phyloP scores from a whole-genome alignment of 1,140 invertebrate genomes.

The Bombus breviceps region DNA sequence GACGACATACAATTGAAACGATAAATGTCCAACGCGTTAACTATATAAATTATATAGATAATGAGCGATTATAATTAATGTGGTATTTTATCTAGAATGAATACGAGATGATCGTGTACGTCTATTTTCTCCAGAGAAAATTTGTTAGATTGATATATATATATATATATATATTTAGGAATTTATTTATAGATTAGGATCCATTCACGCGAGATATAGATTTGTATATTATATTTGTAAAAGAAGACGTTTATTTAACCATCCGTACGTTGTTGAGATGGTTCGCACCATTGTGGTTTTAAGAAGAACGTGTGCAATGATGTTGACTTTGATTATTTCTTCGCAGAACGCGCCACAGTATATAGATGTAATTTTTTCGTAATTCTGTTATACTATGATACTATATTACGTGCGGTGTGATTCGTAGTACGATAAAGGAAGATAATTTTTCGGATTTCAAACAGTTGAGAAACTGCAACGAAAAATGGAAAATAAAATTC shows the following conservation, averaged over 20 bases:
- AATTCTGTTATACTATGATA: not conserved
- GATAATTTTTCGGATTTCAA: not conserved
- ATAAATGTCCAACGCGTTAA: not conserved
- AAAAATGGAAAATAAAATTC: too few relatives aligned
- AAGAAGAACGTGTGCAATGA: conserved; percentile 17
- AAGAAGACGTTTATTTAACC: not conserved
- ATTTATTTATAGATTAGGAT: not conserved
- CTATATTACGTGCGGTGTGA: not conserved
- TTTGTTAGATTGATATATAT: not conserved
- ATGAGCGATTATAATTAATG: not conserved
- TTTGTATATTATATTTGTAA: conserved; percentile 36
- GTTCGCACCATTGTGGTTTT: not conserved
- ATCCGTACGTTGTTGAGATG: not conserved
- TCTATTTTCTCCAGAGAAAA: not conserved
- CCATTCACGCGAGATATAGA: conserved; percentile 7
- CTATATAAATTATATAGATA: not conserved
- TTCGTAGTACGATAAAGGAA: not conserved
- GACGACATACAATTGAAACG: conserved; percentile 3
- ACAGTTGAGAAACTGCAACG: too few relatives aligned
- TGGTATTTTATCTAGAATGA: conserved; percentile 8
- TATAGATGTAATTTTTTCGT: not conserved
- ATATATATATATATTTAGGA: not conserved
- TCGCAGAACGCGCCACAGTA: not conserved
- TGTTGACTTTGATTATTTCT: not conserved
- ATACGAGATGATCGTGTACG: not conserved